These are phyloP conservation scores for Mandrillus leucophaeus DNA, from an alignment of 2,113 vertebrate genomes.

Conservation along the genomic window DNA sequence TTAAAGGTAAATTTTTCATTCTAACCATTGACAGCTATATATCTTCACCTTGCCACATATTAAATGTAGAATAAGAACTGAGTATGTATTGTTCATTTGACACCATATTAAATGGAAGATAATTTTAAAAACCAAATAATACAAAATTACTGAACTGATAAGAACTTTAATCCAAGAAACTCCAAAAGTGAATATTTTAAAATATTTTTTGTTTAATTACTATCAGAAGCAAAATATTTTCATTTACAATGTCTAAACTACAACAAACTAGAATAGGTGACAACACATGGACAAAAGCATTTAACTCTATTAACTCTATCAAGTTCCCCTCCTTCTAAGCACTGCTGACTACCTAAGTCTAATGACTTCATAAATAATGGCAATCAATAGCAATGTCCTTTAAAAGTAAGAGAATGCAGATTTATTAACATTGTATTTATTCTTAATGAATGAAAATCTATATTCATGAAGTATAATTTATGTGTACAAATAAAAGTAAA, in stretches of 20 bases:
- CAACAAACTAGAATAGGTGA: not conserved
- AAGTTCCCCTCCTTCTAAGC: not conserved
- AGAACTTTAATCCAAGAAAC: not conserved
- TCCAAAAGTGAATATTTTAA: not conserved
- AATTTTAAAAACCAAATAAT: not conserved
- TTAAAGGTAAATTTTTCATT: not conserved
- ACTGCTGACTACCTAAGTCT: not conserved
- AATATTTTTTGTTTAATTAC: not conserved
- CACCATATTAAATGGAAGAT: not conserved
- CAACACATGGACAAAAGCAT: not conserved
- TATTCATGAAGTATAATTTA: not conserved
- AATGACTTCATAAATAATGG: not conserved
- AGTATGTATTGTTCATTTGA: not conserved
- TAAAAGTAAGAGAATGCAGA: constrained; percentile 24
- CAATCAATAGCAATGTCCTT: not conserved
- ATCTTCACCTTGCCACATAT: not conserved
- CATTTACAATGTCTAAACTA: not conserved
- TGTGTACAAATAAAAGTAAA: not conserved
- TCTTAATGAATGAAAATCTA: not conserved
- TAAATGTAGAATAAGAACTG: not conserved
- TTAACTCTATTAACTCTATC: not conserved
- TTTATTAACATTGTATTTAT: constrained; percentile 14
- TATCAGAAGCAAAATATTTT: not conserved
- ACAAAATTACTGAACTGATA: not conserved
- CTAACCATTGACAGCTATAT: not conserved